These are phyloP conservation scores for Platanista minor DNA, from an alignment of 2,113 vertebrate species.

Conservation along the genomic window DNA sequence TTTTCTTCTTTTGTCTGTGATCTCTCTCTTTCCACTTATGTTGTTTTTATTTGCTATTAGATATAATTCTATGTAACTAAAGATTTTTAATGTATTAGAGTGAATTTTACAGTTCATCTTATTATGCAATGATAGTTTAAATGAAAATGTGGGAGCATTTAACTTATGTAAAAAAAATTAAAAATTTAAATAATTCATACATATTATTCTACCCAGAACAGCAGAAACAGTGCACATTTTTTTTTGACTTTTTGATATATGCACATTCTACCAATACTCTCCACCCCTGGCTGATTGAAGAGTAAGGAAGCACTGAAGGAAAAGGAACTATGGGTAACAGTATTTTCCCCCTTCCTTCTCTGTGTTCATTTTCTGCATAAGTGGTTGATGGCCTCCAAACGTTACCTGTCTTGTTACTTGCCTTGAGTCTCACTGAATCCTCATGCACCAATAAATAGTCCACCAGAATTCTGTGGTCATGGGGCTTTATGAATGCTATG, in stretches of 20 bases:
- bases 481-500: neutral
- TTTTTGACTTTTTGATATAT: neutral
- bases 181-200: neutral
- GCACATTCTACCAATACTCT: neutral
- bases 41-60: neutral
- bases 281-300: neutral
- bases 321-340: neutral
- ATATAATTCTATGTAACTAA: neutral
- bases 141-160: neutral
- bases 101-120: neutral
- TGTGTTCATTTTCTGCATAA: neutral
- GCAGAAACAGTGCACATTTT: neutral
- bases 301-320: neutral
- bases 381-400: neutral
- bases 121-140: neutral
- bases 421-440: neutral
- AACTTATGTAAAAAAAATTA: neutral
- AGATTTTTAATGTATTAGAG: neutral
- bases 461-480: neutral
- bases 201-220: neutral
- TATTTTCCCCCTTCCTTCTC: neutral
- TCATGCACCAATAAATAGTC: neutral
- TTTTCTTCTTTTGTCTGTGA: neutral
- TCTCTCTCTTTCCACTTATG: neutral
- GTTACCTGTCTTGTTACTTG: neutral